Evolutionary conservation across 2,113 vertebrate genomes (phyloP).

Genomic region (Phyllostomus discolor): DNA sequence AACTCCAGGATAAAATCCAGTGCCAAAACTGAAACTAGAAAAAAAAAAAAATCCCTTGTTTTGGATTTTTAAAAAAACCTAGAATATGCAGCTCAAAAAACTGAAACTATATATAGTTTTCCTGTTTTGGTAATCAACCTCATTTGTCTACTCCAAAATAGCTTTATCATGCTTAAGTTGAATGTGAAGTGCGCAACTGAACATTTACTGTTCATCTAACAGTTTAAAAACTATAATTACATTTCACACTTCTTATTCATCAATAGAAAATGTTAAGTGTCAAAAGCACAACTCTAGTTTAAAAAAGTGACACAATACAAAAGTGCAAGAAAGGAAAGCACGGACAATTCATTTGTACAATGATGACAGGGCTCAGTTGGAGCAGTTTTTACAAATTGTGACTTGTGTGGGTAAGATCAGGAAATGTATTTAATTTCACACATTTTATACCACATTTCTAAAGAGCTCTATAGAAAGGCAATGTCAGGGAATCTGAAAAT

Average conservation of each 20-base stretch:
- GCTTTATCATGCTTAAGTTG: slow-evolving; percentile 77
- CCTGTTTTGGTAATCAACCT: slow-evolving; percentile 60
- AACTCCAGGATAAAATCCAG: slow-evolving; percentile 91
- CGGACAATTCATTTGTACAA: slow-evolving; percentile 66
- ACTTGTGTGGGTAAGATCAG: slow-evolving; percentile 28
- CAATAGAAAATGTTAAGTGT: slow-evolving; percentile 62
- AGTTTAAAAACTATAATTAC: slow-evolving; percentile 60
- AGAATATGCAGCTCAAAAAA: slow-evolving; percentile 82
- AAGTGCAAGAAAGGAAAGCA: slow-evolving; percentile 69
- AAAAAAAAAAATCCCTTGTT: slow-evolving; percentile 76
- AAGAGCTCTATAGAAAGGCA: slow-evolving; percentile 5
- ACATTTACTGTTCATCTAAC: slow-evolving; percentile 70
- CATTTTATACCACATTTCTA: slow-evolving; percentile 44
- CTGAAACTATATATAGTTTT: slow-evolving; percentile 74
- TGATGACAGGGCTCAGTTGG: slow-evolving; percentile 54
- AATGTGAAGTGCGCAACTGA: slow-evolving; percentile 72
- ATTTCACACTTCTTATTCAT: slow-evolving; percentile 61
- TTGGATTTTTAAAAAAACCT: slow-evolving; percentile 72
- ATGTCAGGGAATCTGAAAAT: slow-evolving; percentile 36
- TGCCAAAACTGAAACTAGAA: slow-evolving; percentile 87
- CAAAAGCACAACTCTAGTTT: slow-evolving; percentile 61
- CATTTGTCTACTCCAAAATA: slow-evolving; percentile 66
- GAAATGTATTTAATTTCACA: slow-evolving; percentile 27
- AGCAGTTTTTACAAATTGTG: slow-evolving; percentile 50
- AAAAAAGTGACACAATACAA: slow-evolving; percentile 60